Evolutionary conservation across 2,888 invertebrate genomes (phyloP).

Genomic region (Lithophane ornitopus): DNA sequence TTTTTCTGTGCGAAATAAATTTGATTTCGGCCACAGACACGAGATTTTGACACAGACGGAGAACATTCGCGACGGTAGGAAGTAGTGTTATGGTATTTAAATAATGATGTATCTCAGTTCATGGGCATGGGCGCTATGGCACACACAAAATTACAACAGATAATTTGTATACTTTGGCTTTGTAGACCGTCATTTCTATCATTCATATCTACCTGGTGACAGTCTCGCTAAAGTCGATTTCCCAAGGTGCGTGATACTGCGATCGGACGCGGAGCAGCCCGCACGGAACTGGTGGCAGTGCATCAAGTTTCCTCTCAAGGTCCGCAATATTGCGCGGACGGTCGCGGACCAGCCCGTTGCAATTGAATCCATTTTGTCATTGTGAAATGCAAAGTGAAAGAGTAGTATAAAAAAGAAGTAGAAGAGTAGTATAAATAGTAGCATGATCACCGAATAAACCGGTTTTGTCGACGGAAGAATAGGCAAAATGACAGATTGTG

Average conservation of each 20-base stretch:
- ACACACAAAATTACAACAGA: background rate
- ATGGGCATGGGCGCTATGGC: background rate
- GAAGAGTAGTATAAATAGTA: too few relatives aligned
- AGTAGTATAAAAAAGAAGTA: too few relatives aligned
- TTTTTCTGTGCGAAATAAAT: background rate
- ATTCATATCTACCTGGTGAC: background rate
- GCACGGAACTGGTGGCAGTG: too few relatives aligned
- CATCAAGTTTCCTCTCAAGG: background rate
- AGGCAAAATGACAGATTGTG: too few relatives aligned
- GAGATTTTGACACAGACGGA: too few relatives aligned
- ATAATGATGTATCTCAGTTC: too few relatives aligned
- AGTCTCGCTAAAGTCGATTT: background rate
- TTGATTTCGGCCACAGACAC: background rate
- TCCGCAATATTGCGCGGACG: background rate
- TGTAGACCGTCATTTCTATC: background rate
- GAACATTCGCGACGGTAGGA: background rate
- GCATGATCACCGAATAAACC: too few relatives aligned
- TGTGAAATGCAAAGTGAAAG: too few relatives aligned
- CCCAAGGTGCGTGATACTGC: background rate
- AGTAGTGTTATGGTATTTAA: background rate
- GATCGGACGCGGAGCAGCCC: too few relatives aligned
- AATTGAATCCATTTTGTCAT: too few relatives aligned
- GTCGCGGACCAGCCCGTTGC: too few relatives aligned
- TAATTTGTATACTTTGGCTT: background rate
- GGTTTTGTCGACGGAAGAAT: too few relatives aligned